These are phyloP conservation scores for Protonemura montana DNA, from an alignment of 2,888 invertebrate species.

Conservation along the genomic window DNA sequence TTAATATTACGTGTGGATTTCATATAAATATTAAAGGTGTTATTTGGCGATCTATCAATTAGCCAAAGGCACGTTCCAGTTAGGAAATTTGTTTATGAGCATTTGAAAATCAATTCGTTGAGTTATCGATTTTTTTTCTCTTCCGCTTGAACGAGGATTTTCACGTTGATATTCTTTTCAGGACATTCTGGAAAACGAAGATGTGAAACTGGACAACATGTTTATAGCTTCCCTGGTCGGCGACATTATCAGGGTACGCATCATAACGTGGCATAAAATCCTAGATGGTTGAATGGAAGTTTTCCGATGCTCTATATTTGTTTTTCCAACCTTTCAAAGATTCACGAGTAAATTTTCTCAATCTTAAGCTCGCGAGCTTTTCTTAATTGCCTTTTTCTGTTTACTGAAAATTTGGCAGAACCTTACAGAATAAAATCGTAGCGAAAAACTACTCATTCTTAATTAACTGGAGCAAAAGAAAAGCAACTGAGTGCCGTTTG, in stretches of 20 bases:
- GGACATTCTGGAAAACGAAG: conserved; percentile 94
- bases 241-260: conserved; percentile 89
- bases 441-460: background rate
- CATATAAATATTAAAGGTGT: no score
- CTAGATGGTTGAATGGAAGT: no score
- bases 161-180: conserved; percentile 57
- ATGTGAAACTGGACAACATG: conserved; percentile 95
- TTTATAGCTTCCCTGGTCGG: conserved; percentile 94
- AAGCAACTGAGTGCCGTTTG: background rate
- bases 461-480: background rate
- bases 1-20: no score
- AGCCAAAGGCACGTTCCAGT: no score
- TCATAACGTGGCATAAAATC: background rate
- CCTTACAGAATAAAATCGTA: background rate
- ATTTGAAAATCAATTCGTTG: no score
- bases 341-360: background rate
- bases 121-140: background rate
- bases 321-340: conserved; percentile 18
- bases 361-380: conserved; percentile 14
- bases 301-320: conserved; percentile 34
- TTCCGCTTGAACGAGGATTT: background rate
- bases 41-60: no score
- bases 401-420: background rate
- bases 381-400: conserved; percentile 18
- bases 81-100: no score